Base-by-base conservation (phyloP, 2,888 invertebrate genomes). In the Sinotaia quadrata region DNA sequence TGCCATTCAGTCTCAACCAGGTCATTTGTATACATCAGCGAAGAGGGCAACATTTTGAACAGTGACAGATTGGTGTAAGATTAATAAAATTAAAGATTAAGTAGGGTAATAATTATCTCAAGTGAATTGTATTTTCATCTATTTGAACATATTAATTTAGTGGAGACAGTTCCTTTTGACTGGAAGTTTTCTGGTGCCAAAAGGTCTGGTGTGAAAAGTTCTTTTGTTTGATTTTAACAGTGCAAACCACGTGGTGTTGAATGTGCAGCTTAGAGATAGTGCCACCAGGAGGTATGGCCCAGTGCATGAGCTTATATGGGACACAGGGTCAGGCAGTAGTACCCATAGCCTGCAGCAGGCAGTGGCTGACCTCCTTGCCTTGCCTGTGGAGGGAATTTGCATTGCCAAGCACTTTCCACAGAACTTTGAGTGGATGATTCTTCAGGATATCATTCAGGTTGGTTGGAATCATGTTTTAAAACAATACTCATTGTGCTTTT, bases 331-430 rank as follows among this genome's bases (percentile, higher is more conserved):
- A 18, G 84, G 84, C 2, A 78, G 81, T 18, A 75, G 77, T 18
- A 71, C 78, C 24, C 69, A 68, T 4, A 74, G 74, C 60, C 77
- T 87, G 37, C 72, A 78, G 34, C 76, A 78, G 63, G 72, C 77
- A 4, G 68, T 86, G 5, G 76, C 81, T 29, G 71, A 75, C 7
- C 34, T 69, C 21, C 69, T 82, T 1, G 49, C 65, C 24, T 67
- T 82, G 34, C 81, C 83, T n/a, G 57, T 71, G 8, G 80, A 84
- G 44, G 68, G 76, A 63, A 61, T 86, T 3, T 29, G 73, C 27
- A 72, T 87, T 27, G 87, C 87, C 24, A 87, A 87, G 74, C 81
- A 85, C 69, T 80, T 81, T 60, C 77, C 80, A 0, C 77, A 79
- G 27, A 77, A 76, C 61, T 83, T 65, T 74, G 82, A 81, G 27